Percentiles rank a stretch among this genome's conserved stretches.
phyloP scores from a whole-genome alignment of 2,113 vertebrate genomes.

The mouse (Mus musculus) region GRCm39 chrX:82382001-82382500 shows the following conservation, averaged over 20 bases:
- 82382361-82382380: constrained; percentile 39
- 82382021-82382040: constrained; percentile 23
- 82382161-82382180: not conserved
- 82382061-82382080: constrained; percentile 44
- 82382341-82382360: constrained; percentile 11
- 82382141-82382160: not conserved
- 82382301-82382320: constrained; percentile 4
- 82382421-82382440: constrained; percentile 15
- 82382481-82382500: constrained; percentile 21
- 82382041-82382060: constrained; percentile 23
- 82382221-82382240: constrained; percentile 20
- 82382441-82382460: constrained; percentile 47
- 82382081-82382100: constrained; percentile 40
- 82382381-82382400: constrained; percentile 40
- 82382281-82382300: constrained; percentile 31
- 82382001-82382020: constrained; percentile 51
- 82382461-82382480: constrained; percentile 50
- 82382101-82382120: constrained; percentile 32
- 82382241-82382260: constrained; percentile 43
- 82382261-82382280: constrained; percentile 35
- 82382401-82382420: not conserved
- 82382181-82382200: constrained; percentile 46
- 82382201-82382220: not conserved
- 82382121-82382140: not conserved
- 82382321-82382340: constrained; percentile 54